phyloP scores from a whole-genome alignment of 2,113 vertebrate genomes.

The Emberiza fucata region DNA sequence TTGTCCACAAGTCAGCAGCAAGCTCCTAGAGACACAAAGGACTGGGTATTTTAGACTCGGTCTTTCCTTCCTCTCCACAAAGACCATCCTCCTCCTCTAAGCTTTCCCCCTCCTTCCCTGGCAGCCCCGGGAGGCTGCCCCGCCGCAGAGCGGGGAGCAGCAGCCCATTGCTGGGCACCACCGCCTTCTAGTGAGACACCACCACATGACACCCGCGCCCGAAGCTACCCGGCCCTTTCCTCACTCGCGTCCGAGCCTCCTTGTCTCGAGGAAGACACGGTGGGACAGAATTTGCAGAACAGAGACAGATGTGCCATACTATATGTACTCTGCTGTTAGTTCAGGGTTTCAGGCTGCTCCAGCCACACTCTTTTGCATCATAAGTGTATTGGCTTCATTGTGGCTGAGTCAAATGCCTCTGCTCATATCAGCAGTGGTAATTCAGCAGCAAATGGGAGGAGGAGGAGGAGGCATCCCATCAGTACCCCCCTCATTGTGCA shows the following conservation, averaged over 20 bases:
- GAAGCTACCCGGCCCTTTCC: too few species aligned
- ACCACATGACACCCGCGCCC: background rate
- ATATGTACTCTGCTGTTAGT: background rate
- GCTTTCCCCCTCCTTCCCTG: too few species aligned
- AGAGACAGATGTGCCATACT: background rate
- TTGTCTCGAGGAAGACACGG: background rate
- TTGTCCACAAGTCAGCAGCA: background rate
- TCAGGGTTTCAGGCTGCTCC: background rate
- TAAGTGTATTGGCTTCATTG: background rate
- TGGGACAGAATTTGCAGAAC: background rate
- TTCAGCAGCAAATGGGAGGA: background rate
- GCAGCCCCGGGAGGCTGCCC: background rate
- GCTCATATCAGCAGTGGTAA: background rate
- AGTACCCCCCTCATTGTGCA: background rate
- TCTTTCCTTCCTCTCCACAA: background rate
- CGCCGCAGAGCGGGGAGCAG: background rate
- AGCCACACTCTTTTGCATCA: accelerated
- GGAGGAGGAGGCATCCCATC: background rate
- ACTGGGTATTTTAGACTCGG: background rate
- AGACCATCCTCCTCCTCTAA: background rate
- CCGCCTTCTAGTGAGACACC: background rate
- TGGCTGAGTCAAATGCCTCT: background rate
- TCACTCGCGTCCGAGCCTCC: background rate
- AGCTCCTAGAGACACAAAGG: background rate
- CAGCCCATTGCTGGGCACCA: background rate